A percentile compares a stretch with the other conserved stretches of the same genome.
phyloP scores from a whole-genome alignment of 2,888 invertebrate species.

The Caenorhabditis macrosperma region DNA sequence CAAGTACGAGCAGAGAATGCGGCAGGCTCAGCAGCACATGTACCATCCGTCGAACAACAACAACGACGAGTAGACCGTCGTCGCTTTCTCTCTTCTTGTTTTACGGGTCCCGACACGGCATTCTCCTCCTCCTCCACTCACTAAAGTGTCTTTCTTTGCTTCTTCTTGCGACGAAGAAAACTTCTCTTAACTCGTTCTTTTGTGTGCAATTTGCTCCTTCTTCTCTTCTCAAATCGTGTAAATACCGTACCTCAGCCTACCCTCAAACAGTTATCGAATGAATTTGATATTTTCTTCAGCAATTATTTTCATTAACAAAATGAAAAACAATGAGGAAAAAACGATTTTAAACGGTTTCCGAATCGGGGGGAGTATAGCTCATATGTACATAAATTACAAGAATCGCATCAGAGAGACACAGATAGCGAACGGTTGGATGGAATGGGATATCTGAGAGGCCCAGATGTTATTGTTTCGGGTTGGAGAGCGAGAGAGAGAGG shows the following conservation, averaged over 20 bases:
- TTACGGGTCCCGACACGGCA: constrained; percentile 39
- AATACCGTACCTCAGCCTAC: constrained; percentile 39
- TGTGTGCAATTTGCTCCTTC: neutral
- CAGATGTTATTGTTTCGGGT: neutral
- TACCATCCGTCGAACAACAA: constrained; percentile 69
- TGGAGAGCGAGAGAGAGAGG: neutral
- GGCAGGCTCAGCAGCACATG: constrained; percentile 78
- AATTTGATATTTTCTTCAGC: neutral
- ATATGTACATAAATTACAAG: constrained; percentile 48
- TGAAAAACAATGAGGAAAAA: constrained; percentile 34
- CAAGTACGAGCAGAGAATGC: constrained; percentile 64
- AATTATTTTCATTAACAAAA: constrained; percentile 31
- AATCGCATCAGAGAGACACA: neutral
- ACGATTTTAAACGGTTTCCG: neutral
- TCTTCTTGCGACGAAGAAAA: constrained; percentile 57
- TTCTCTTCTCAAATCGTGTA: constrained; percentile 33
- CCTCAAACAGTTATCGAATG: constrained; percentile 13
- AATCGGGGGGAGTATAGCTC: neutral
- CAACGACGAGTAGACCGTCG: constrained; percentile 24
- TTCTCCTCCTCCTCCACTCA: neutral
- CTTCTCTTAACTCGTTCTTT: constrained; percentile 16
- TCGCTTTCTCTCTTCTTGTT: neutral
- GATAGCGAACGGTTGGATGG: neutral
- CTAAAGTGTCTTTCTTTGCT: constrained; percentile 24
- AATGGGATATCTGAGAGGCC: neutral